phyloP scores from a whole-genome alignment of 2,797 vertebrate genomes.

The Xiphorhynchus erythropygius region DNA sequence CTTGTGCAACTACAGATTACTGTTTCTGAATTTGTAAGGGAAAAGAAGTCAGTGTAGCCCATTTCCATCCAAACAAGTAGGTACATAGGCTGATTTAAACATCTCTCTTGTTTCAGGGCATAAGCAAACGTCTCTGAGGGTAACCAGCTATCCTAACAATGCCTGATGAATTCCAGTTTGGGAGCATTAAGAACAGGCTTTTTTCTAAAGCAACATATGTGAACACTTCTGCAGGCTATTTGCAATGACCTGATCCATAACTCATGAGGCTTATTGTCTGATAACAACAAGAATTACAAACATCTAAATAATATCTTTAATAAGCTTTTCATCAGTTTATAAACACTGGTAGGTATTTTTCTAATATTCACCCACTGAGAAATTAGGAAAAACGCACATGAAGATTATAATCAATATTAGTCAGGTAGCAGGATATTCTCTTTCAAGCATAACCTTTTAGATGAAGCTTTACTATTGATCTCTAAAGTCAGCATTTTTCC shows the following conservation, averaged over 20 bases:
- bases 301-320: neutral
- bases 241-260: conserved; percentile 14
- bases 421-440: neutral
- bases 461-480: neutral
- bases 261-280: neutral
- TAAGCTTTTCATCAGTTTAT: neutral
- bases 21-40: neutral
- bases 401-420: neutral
- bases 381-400: neutral
- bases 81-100: neutral
- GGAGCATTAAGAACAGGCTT: neutral
- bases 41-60: neutral
- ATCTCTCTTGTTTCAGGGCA: neutral
- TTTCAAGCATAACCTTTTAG: neutral
- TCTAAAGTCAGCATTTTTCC: neutral
- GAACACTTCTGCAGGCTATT: neutral
- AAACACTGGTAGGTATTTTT: neutral
- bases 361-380: neutral
- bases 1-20: neutral
- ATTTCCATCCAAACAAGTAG: neutral
- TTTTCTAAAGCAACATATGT: conserved; percentile 10
- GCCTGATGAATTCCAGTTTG: neutral
- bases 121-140: neutral
- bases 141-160: neutral
- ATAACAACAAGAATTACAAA: neutral